Conservation (phyloP, 2,797 vertebrate genomes). For the Cephalopachus bancanus region DNA sequence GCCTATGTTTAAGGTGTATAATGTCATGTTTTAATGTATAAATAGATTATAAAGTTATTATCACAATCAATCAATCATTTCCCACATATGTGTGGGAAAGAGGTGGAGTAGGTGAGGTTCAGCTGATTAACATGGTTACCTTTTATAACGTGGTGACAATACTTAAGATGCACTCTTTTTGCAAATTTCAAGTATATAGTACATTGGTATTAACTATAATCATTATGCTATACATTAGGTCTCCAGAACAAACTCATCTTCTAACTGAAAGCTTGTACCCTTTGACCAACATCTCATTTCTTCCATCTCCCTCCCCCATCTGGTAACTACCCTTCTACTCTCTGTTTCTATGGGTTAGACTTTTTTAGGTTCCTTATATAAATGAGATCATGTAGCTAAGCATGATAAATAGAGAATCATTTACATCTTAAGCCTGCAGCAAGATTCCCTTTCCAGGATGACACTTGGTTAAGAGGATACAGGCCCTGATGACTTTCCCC, state of each 20-base stretch:
- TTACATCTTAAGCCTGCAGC: accelerated
- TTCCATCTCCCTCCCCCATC: too few relatives aligned
- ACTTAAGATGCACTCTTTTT: conserved; percentile 3
- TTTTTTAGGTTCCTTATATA: background rate
- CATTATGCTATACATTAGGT: background rate
- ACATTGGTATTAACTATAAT: background rate
- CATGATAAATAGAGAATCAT: background rate
- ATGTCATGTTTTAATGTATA: background rate
- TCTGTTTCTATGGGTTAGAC: background rate
- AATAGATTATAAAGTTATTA: background rate
- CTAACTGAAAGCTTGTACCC: background rate
- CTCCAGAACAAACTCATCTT: background rate
- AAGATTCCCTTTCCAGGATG: background rate
- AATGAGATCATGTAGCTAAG: background rate
- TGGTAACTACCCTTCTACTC: background rate
- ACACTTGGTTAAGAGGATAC: accelerated
- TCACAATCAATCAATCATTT: background rate
- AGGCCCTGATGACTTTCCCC: background rate
- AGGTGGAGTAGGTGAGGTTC: too few relatives aligned
- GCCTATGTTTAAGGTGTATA: background rate
- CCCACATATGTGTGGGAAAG: too few relatives aligned
- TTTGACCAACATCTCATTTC: background rate
- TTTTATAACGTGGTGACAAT: background rate
- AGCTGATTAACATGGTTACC: background rate
- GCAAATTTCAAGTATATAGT: background rate